phyloP scores from a whole-genome alignment of 2,888 invertebrate species.

The Criorhina ranunculi region DNA sequence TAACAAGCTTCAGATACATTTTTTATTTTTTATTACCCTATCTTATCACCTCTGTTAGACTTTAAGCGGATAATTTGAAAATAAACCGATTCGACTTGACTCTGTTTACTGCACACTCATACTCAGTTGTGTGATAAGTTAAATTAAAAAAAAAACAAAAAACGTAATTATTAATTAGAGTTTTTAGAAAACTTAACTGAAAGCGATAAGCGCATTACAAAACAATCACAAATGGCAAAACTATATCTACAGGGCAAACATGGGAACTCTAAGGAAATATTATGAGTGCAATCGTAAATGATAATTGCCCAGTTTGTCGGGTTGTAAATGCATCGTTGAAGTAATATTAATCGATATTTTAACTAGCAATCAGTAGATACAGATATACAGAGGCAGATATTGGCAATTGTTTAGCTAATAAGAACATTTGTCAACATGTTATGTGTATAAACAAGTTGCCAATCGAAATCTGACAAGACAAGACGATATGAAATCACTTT shows the following conservation, averaged over 20 bases:
- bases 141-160: background rate
- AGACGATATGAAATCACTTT: slow-evolving; percentile 10
- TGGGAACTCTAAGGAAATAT: slow-evolving; percentile 4
- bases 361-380: slow-evolving; percentile 53
- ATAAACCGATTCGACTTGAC: slow-evolving; percentile 36
- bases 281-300: slow-evolving; percentile 12
- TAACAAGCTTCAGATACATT: slow-evolving; percentile 49
- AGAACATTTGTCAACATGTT: slow-evolving; percentile 56
- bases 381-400: slow-evolving; percentile 29
- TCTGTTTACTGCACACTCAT: slow-evolving; percentile 34
- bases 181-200: slow-evolving; percentile 4
- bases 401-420: slow-evolving; percentile 43
- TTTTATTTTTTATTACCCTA: slow-evolving; percentile 36
- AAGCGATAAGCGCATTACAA: slow-evolving; percentile 34
- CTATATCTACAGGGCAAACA: background rate
- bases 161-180: slow-evolving; percentile 47
- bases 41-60: slow-evolving; percentile 37
- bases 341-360: slow-evolving; percentile 67
- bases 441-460: slow-evolving; percentile 55
- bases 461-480: slow-evolving; percentile 37
- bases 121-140: slow-evolving; percentile 11
- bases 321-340: slow-evolving; percentile 40
- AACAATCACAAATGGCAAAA: slow-evolving; percentile 22
- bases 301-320: slow-evolving; percentile 47
- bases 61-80: slow-evolving; percentile 56